These are phyloP conservation scores for Eleutherodactylus coqui DNA, from an alignment of 2,797 vertebrate genomes.

Conservation along the genomic window DNA sequence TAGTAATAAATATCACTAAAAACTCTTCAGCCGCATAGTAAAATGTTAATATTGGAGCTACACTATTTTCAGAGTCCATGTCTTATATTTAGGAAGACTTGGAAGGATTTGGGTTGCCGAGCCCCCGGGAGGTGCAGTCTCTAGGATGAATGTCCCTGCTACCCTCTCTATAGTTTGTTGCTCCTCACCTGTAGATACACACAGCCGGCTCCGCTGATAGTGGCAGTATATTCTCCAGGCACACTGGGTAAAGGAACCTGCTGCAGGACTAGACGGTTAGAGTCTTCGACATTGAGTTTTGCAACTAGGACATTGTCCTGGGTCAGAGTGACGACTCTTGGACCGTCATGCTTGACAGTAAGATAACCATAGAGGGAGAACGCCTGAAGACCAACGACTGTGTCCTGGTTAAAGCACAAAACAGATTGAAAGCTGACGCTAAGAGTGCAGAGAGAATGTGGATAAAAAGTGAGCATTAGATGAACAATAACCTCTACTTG, in stretches of 20 bases:
- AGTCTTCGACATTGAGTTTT: constrained; percentile 75
- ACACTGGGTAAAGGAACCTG: constrained; percentile 73
- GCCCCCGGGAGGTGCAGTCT: too few species aligned
- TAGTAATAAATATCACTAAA: too few species aligned
- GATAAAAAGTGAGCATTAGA: not conserved
- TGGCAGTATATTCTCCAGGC: constrained; percentile 74
- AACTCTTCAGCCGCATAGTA: too few species aligned
- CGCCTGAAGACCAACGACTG: constrained; percentile 87
- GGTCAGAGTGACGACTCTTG: constrained; percentile 73
- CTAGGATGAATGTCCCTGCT: too few species aligned
- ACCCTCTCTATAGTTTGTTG: not conserved
- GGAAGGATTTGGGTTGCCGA: too few species aligned
- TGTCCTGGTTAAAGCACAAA: constrained; percentile 77
- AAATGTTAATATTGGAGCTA: too few species aligned
- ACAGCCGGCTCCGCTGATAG: constrained; percentile 78
- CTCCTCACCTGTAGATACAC: constrained; percentile 82
- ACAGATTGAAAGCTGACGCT: not conserved
- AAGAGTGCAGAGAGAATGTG: not conserved
- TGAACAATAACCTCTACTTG: not conserved
- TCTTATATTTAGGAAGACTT: too few species aligned
- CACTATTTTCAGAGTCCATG: too few species aligned
- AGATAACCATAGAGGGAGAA: constrained; percentile 80
- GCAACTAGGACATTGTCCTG: constrained; percentile 71
- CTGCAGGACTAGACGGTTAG: constrained; percentile 84
- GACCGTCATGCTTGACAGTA: constrained; percentile 76